These are phyloP conservation scores for Smittia aterrima DNA, from an alignment of 2,888 invertebrate species.

Conservation along the genomic window DNA sequence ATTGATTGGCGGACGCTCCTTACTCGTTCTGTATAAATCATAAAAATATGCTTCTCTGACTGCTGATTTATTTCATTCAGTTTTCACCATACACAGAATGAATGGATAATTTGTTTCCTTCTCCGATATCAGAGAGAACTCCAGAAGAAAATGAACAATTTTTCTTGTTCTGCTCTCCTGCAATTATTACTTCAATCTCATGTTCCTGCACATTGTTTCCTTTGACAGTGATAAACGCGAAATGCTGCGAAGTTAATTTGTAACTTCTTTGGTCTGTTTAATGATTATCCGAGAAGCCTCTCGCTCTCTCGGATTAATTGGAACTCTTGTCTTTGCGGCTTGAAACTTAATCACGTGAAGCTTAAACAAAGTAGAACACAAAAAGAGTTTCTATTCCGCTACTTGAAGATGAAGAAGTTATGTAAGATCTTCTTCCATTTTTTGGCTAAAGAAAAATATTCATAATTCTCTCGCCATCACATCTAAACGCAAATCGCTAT, in stretches of 20 bases:
- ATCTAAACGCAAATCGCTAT: too few species aligned
- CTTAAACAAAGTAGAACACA: too few species aligned
- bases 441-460: too few species aligned
- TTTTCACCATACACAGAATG: background rate
- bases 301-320: background rate
- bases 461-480: too few species aligned
- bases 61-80: slow-evolving; percentile 21
- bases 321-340: background rate
- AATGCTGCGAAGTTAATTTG: background rate
- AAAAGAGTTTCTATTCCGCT: too few species aligned
- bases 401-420: too few species aligned
- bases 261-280: background rate
- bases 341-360: background rate
- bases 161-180: slow-evolving; percentile 11
- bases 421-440: too few species aligned
- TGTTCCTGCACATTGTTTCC: background rate
- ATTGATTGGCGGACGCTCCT: slow-evolving; percentile 39
- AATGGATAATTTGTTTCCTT: slow-evolving; percentile 18
- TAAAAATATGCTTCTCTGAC: slow-evolving; percentile 16
- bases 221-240: slow-evolving; percentile 12
- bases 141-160: background rate
- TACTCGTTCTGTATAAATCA: slow-evolving; percentile 24
- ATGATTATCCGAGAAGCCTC: background rate
- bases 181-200: slow-evolving; percentile 20
- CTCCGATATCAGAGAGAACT: slow-evolving; percentile 13